A percentile compares a stretch with the other conserved stretches of the same genome.
phyloP scores from a whole-genome alignment of 2,888 invertebrate genomes.

The Alloscopus bannaensis region DNA sequence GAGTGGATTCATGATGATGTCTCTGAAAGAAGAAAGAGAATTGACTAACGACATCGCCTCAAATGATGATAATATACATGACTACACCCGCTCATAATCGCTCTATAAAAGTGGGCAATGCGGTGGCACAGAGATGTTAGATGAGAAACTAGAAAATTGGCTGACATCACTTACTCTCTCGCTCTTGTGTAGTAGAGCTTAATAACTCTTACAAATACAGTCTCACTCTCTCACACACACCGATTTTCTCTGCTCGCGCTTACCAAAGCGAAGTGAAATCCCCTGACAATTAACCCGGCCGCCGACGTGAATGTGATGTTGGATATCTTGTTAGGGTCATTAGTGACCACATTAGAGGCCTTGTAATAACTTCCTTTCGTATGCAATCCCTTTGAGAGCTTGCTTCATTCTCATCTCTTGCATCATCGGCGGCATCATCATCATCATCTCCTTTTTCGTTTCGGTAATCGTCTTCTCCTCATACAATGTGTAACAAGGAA shows the following conservation, averaged over 20 bases:
- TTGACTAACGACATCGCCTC: constrained; percentile 13
- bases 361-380: constrained; percentile 72
- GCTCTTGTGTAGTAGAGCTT: too few species aligned
- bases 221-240: too few species aligned
- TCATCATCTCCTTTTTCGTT: constrained; percentile 27
- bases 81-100: constrained; percentile 1
- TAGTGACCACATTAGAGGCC: constrained; percentile 72
- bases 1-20: too few species aligned
- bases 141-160: too few species aligned
- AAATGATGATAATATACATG: constrained; percentile 20
- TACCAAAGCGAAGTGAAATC: constrained; percentile 64
- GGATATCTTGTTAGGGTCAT: constrained; percentile 73
- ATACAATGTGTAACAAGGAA: neutral
- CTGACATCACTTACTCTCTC: too few species aligned
- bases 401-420: constrained; percentile 65
- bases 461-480: constrained; percentile 19
- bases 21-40: too few species aligned
- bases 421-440: constrained; percentile 13
- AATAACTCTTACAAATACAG: too few species aligned
- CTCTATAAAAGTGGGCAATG: too few species aligned
- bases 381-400: constrained; percentile 72
- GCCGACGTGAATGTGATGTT: constrained; percentile 63
- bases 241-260: neutral
- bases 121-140: too few species aligned
- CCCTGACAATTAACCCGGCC: constrained; percentile 69